Evolutionary conservation across 2,797 vertebrate genomes (phyloP), one percentile per base, ranked within the genome.

Genomic region (Xiphophorus birchmanni): DNA sequence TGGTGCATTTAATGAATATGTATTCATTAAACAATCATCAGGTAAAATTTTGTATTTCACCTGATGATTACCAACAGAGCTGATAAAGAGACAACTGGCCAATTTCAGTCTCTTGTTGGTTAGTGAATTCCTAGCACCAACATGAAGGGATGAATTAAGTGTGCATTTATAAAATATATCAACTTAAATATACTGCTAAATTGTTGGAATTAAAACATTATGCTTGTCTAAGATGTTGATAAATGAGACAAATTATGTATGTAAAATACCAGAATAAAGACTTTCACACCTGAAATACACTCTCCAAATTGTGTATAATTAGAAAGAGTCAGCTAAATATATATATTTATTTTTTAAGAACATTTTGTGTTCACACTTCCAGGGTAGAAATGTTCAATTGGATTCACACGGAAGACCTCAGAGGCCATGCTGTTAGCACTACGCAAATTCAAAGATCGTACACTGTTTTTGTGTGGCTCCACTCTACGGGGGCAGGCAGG

Each of bases 401-500:
- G 77, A 75, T 78, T 44, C 76, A 73, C 78, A 75, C 81, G 69
- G 73, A 74, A 83, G 78, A 86, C 84, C 80, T 78, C 37, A 56
- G 74, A 83, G 80, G 88, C 79, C 77, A 75, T 40, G 76, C 79
- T 77, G 77, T 80, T 84, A 80, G 83, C 78, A 76, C 48, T 78
- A 73, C 60, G 87, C 54, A 82, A 84, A 85, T 88, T 81, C 82
- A 83, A 67, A 82, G 80, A 84, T 78, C 88, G 77, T 80, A 81
- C 75, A 85, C 76, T 80, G 63, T 86, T 89, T 92, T 89, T 60
- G 69, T 91, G 80, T 80, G 83, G 87, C 84, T 83, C 74, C 84
- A 80, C 86, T 92, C 82, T 76, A 83, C 35, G 35, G 89, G 88
- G 90, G 90, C 92, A 92, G 86, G 80, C 85, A 78, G 86, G 92